Percentiles rank a stretch among this genome's conserved stretches.
These are phyloP conservation scores for Vipera ursinii DNA, from an alignment of 2,797 vertebrate species.

Conservation along the genomic window DNA sequence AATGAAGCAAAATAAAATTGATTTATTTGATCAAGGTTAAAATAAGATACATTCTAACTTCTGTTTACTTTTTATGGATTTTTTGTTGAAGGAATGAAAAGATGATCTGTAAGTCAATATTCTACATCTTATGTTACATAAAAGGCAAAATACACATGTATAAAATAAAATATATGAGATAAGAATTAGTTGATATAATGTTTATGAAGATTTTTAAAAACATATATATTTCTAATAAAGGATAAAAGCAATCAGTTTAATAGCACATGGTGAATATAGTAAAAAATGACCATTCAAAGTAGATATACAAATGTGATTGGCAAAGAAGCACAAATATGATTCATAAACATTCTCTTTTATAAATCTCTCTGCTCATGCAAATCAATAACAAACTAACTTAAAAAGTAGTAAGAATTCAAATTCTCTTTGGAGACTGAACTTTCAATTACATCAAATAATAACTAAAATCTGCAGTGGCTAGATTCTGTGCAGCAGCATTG, in stretches of 20 bases:
- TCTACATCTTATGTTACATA: neutral
- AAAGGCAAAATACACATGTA: neutral
- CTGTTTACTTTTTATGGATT: too few species aligned
- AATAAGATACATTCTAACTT: too few species aligned
- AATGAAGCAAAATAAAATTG: too few species aligned
- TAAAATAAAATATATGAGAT: neutral
- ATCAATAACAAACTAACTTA: conserved; percentile 9
- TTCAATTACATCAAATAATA: neutral
- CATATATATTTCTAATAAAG: neutral
- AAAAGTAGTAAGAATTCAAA: neutral
- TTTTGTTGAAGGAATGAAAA: too few species aligned
- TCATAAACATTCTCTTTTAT: neutral
- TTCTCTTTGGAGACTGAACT: neutral
- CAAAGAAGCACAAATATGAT: neutral
- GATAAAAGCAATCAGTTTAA: neutral
- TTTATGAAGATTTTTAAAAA: neutral
- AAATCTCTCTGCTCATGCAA: neutral
- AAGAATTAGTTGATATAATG: neutral
- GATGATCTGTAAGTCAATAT: neutral
- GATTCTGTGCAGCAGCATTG: too few species aligned
- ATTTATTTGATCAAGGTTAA: too few species aligned
- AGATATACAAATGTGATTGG: neutral
- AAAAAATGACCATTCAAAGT: neutral
- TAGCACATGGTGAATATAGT: neutral
- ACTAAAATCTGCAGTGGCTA: neutral